A percentile compares a stretch with the other conserved stretches of the same genome.
Conservation (phyloP, 2,113 vertebrate species). For the Heptranchias perlo region DNA sequence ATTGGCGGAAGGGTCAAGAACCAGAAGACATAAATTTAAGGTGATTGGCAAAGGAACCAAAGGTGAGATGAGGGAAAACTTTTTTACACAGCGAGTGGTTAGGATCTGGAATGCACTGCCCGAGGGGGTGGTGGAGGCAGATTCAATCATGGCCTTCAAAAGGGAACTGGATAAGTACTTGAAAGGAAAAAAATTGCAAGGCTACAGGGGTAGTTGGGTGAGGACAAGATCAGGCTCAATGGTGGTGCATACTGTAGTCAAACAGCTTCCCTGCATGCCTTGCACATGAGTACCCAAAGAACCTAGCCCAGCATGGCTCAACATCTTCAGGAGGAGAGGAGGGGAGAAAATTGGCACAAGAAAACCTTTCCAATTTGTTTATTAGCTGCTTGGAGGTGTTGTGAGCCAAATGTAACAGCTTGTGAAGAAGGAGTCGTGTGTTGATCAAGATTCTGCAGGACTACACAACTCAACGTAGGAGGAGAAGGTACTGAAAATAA, state of each 20-base stretch:
- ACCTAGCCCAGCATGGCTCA: background rate
- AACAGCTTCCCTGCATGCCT: background rate
- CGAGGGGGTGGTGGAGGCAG: too few relatives aligned
- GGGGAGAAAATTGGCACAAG: background rate
- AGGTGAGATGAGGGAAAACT: too few relatives aligned
- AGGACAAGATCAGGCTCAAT: background rate
- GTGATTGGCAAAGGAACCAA: too few relatives aligned
- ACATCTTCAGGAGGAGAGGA: background rate
- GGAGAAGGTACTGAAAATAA: background rate
- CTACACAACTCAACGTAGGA: background rate
- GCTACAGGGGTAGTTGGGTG: too few relatives aligned
- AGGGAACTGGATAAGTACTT: too few relatives aligned
- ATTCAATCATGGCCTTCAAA: too few relatives aligned
- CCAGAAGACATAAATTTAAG: too few relatives aligned
- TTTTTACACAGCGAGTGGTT: too few relatives aligned
- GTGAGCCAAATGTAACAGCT: background rate
- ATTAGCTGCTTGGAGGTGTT: background rate
- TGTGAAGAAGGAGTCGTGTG: background rate
- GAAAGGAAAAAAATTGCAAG: too few relatives aligned
- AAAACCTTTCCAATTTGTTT: background rate
- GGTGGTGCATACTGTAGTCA: background rate
- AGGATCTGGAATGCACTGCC: too few relatives aligned
- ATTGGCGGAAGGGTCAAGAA: too few relatives aligned
- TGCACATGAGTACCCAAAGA: background rate
- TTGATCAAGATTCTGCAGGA: background rate